Evolutionary conservation across 2,797 vertebrate species (phyloP).

Genomic region (Acomys russatus): DNA sequence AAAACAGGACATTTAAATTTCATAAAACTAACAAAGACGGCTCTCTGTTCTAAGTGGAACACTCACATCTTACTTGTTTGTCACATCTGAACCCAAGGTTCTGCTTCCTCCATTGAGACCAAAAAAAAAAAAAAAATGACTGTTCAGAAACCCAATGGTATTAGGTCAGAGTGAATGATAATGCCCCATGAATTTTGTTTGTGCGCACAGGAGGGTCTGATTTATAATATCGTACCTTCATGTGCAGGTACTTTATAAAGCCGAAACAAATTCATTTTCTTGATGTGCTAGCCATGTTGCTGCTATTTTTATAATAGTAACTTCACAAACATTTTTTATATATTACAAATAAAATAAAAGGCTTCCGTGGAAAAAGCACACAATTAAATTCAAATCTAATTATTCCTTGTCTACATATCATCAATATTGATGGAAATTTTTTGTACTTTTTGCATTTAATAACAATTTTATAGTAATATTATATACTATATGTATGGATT

Average conservation of each 20-base stretch:
- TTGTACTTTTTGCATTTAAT: conserved; percentile 26
- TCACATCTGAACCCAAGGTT: conserved; percentile 43
- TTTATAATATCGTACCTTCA: conserved; percentile 16
- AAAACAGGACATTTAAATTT: conserved; percentile 80
- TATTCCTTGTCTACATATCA: conserved; percentile 6
- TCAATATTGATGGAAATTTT: not conserved
- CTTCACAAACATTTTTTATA: not conserved
- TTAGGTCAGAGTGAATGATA: conserved; percentile 40
- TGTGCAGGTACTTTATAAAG: conserved; percentile 42
- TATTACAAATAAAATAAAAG: conserved; percentile 44
- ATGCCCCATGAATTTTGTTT: not conserved
- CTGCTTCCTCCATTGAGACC: not conserved
- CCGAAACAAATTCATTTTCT: conserved; percentile 24
- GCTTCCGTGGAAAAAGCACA: not conserved
- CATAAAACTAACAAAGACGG: conserved; percentile 65
- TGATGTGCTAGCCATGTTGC: not conserved
- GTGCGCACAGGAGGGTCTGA: not conserved
- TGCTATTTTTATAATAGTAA: not conserved
- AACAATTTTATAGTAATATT: not conserved
- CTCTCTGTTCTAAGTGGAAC: conserved; percentile 33
- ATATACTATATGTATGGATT: not conserved
- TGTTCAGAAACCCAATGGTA: not conserved
- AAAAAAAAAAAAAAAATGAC: not conserved
- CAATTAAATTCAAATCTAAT: conserved; percentile 41
- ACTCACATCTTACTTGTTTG: not conserved